Base-by-base conservation (phyloP, 2,888 invertebrate genomes). In the Pteria penguin region DNA sequence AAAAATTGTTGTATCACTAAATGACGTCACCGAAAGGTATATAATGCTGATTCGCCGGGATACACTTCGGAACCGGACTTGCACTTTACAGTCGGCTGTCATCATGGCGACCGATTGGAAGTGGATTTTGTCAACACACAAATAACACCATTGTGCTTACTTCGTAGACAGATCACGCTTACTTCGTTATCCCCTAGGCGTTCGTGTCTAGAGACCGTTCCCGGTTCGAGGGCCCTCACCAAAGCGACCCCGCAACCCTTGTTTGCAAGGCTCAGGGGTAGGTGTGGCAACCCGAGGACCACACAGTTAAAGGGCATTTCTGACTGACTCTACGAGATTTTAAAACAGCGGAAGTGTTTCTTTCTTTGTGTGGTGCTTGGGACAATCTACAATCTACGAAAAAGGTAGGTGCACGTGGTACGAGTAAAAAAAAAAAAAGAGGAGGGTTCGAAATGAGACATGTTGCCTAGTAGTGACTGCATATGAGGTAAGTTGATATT, bases 111-210 rank as follows among this genome's bases (percentile, higher is more conserved):
- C 62, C 32, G 72, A 76, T 24, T 76, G 76, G 76, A 76, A 72
- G 57, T 32, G 72, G 72, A 68, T 76, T 27, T 61, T 76, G 29
- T 76, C 76, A 5, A 73, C 52, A 32, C 26, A 27, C 61, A 57
- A 68, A 73, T 65, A 55, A 60, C 54, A 61, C 54, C 58, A 3
- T 2, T 18, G 3, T 11, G 8, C 45, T 67, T 27, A n/a, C n/a
- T n/a, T n/a, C n/a, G n/a, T n/a, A n/a, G n/a, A n/a, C n/a, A n/a
- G n/a, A n/a, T n/a, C n/a, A 62, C 26, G 76, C 76, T 76, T 76
- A 76, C 76, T 76, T 76, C 76, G 72, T 76, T 72, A 76, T 62
- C 61, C 72, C 62, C 72, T 72, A 65, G 76, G 67, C 62, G 60
- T 76, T 76, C 68, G 55, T 55, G 55, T 61, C 68, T 76, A 67